Evolutionary conservation across 2,888 invertebrate genomes (phyloP).

Genomic region (Galerucella nymphaeae): DNA sequence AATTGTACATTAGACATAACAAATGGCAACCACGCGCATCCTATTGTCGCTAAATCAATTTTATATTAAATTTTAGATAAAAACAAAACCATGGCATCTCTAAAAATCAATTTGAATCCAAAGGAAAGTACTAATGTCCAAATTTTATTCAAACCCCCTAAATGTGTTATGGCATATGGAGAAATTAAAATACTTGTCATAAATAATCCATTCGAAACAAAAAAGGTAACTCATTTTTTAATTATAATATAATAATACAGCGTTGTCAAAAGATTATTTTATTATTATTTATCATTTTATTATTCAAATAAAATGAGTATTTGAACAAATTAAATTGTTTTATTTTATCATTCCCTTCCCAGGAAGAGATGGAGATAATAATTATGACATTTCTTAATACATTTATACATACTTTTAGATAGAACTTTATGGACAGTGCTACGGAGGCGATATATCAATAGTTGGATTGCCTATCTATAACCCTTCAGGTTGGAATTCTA

Average conservation of each 20-base stretch:
- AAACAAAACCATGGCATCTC: slow-evolving; percentile 19
- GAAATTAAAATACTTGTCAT: slow-evolving; percentile 64
- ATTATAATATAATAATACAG: no score
- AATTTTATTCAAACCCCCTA: slow-evolving; percentile 59
- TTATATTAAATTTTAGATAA: slow-evolving; percentile 8
- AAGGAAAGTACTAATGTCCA: slow-evolving; percentile 54
- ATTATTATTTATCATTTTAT: no score
- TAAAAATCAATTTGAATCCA: slow-evolving; percentile 54
- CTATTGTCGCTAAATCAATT: no score
- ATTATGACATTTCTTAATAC: neutral
- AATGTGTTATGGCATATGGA: slow-evolving; percentile 51
- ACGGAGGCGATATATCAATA: slow-evolving; percentile 44
- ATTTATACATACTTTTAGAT: slow-evolving; percentile 52
- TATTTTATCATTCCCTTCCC: no score
- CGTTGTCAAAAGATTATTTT: no score
- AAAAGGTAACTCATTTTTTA: slow-evolving; percentile 54
- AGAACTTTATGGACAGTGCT: slow-evolving; percentile 53
- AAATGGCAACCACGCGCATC: no score
- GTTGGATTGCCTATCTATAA: slow-evolving; percentile 26
- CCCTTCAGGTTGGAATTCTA: slow-evolving; percentile 18
- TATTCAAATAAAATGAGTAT: no score
- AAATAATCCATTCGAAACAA: slow-evolving; percentile 70
- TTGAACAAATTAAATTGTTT: no score
- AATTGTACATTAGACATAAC: no score
- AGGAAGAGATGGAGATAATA: neutral